Base-by-base conservation (phyloP, 2,888 invertebrate genomes). In the Platycheirus rosarum region DNA sequence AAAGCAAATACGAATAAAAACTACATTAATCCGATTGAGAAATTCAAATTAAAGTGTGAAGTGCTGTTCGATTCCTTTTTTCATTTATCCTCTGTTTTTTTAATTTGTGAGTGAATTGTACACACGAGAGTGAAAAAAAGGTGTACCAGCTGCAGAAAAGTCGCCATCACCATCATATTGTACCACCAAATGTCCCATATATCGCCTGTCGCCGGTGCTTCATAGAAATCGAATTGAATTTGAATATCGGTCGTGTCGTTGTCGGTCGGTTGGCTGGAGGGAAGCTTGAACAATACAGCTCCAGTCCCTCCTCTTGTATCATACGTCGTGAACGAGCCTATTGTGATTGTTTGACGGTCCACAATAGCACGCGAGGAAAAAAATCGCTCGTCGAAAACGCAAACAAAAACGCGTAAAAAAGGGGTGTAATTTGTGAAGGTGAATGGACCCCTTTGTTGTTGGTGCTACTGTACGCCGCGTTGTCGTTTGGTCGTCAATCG, bases 11-110 rank as follows among this genome's bases (percentile, higher is more conserved):
- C 49, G 29, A 70, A 48, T 32, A 73, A 68, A 60, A 53, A 55
- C 42, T 63, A 71, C 53, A 71, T 53, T 82, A 71, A 73, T 82
- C 77, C 23, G 71, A 82, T 82, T 77, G 76, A 63, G 55, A 68
- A 82, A 82, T 82, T 82, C 68, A 73, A 71, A 82, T 73, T 66
- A 60, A 76, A 82, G 82, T 82, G 82, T 68, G 44, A 76, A 76
- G 76, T 76, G 76, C 62, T 73, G 40, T 40, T 57, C 40, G 37
- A 57, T 57, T 57, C 40, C 9, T 73, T 49, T 71, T 71, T 29
- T 18, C 35, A 46, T 68, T 11, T 23, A 13, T 13, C 14, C 23
- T 37, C 11, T 44, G 1, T 9, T 42, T 14, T 14, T 16, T 29
- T 53, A 35, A 20, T 46, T 2, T 8, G 6, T 40, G 55, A 55